Percentiles rank a stretch among this genome's conserved stretches.
Evolutionary conservation across 2,797 vertebrate genomes (phyloP).

Genomic region (Darevskia nairensis): DNA sequence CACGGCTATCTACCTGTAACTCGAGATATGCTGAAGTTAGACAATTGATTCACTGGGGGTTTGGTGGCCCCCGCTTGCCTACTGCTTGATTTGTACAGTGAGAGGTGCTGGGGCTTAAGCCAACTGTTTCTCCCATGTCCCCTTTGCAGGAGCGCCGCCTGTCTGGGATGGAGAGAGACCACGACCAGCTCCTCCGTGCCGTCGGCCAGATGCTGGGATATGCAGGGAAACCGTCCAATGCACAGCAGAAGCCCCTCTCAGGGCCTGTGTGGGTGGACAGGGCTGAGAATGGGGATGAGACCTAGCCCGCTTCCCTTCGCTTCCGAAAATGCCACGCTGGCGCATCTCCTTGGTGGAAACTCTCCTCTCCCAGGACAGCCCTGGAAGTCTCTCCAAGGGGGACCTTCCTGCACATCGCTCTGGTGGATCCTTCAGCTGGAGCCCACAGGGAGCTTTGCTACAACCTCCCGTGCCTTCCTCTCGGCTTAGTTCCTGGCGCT

Average conservation of each 20-base stretch:
- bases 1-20: too few relatives aligned
- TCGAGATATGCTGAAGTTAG: background rate
- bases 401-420: background rate
- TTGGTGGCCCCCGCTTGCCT: conserved; percentile 71
- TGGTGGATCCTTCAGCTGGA: background rate
- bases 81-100: background rate
- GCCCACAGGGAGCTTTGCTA: too few relatives aligned
- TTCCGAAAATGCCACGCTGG: background rate
- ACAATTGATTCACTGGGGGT: background rate
- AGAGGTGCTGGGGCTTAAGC: background rate
- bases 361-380: background rate
- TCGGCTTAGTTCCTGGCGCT: background rate
- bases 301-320: background rate
- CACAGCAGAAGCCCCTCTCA: background rate
- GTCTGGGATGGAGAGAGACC: conserved; percentile 58
- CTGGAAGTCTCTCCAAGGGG: background rate
- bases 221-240: background rate
- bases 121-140: background rate
- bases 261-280: background rate
- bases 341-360: background rate
- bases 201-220: conserved; percentile 8
- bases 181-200: conserved; percentile 49
- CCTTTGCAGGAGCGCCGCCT: conserved; percentile 65
- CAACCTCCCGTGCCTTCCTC: background rate
- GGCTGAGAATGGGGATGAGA: background rate